phyloP scores from a whole-genome alignment of 2,888 invertebrate species.

The Adela reaumurella region DNA sequence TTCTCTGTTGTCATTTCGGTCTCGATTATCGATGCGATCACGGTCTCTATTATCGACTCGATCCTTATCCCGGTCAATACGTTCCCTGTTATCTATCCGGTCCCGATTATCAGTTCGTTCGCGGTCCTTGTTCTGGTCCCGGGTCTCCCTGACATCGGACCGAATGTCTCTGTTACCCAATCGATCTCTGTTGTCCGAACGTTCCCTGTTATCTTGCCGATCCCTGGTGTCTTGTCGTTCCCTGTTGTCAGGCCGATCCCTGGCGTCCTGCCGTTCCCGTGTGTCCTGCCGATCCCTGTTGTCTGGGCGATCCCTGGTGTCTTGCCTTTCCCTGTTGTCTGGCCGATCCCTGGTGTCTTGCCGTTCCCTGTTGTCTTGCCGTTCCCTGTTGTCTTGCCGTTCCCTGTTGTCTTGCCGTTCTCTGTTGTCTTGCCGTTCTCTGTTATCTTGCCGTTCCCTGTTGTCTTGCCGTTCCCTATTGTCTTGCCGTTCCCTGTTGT shows the following conservation, averaged over 20 bases:
- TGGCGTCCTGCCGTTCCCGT: constrained; percentile 26
- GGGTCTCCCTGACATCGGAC: background rate
- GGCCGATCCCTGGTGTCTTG: constrained; percentile 18
- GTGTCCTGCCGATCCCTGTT: constrained; percentile 23
- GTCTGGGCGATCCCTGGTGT: constrained; percentile 21
- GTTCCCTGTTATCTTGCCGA: constrained; percentile 23
- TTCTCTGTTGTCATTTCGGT: constrained; percentile 10
- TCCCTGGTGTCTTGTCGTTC: constrained; percentile 15
- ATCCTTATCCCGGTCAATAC: constrained; percentile 23
- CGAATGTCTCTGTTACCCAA: constrained; percentile 13
- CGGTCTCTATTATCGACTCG: constrained; percentile 22
- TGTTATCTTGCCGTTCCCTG: constrained; percentile 14
- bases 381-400: constrained; percentile 10
- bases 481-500: constrained; percentile 12
- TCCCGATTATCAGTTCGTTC: constrained; percentile 19
- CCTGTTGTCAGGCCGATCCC: constrained; percentile 9
- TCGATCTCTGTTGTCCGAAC: constrained; percentile 16
- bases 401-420: constrained; percentile 25
- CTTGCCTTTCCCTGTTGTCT: background rate
- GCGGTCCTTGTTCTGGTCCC: constrained; percentile 15
- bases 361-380: constrained; percentile 20
- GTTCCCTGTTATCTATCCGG: constrained; percentile 24
- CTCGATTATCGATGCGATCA: constrained; percentile 18
- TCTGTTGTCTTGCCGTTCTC: background rate
- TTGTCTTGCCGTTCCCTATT: constrained; percentile 18